These are phyloP conservation scores for Poeciliopsis turrubarensis DNA, from an alignment of 2,113 vertebrate genomes.

Conservation along the genomic window DNA sequence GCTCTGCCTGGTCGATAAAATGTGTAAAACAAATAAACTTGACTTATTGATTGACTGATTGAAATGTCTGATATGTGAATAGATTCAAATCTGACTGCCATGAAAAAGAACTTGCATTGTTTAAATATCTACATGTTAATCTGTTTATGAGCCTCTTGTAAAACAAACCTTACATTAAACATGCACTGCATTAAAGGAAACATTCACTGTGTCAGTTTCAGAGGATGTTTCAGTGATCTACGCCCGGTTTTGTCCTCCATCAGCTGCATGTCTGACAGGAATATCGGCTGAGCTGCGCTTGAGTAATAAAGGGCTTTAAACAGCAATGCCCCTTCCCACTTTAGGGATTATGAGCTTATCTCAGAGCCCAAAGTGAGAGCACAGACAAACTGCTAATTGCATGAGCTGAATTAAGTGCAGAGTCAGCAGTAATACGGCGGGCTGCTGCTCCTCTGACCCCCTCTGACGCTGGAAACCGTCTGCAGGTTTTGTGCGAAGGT, in stretches of 20 bases:
- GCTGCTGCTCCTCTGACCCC: constrained; percentile 40
- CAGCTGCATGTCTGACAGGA: constrained; percentile 40
- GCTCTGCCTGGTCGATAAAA: too few species aligned
- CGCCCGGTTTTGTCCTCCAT: constrained; percentile 14
- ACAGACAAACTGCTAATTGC: constrained; percentile 73
- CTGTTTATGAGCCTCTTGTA: neutral
- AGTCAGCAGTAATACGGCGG: constrained; percentile 46
- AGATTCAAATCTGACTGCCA: too few species aligned
- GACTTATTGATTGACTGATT: too few species aligned
- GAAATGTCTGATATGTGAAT: too few species aligned
- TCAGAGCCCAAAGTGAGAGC: constrained; percentile 52
- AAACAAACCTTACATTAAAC: neutral
- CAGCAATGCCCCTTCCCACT: constrained; percentile 56
- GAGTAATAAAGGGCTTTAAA: constrained; percentile 67
- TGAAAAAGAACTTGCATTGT: too few species aligned
- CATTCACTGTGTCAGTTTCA: constrained; percentile 4
- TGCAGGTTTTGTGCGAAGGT: constrained; percentile 56
- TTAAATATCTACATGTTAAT: neutral
- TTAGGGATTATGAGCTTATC: constrained; percentile 75
- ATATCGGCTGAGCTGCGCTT: constrained; percentile 58
- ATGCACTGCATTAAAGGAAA: constrained; percentile 4
- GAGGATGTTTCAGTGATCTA: neutral
- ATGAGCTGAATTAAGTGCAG: constrained; percentile 65
- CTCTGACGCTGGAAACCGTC: constrained; percentile 42
- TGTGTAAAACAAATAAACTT: too few species aligned